A percentile compares a stretch with the other conserved stretches of the same genome.
Conservation (phyloP, 2,888 invertebrate species). For the Orthosia gracilis region DNA sequence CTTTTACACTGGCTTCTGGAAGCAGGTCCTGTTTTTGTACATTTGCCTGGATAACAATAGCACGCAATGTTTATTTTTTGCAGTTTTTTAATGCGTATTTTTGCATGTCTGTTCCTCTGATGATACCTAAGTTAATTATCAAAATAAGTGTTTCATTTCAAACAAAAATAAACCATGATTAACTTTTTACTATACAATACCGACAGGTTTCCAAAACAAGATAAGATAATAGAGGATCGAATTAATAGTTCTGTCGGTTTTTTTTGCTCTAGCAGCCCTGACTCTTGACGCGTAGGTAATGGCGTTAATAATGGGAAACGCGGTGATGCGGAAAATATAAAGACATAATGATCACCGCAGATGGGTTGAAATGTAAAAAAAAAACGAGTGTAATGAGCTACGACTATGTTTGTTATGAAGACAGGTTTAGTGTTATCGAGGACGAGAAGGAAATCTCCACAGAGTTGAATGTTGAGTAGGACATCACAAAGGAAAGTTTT, state of each 20-base stretch:
- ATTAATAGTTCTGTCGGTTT: slow-evolving; percentile 23
- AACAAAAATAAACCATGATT: background rate
- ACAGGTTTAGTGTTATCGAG: slow-evolving; percentile 14
- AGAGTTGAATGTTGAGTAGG: background rate
- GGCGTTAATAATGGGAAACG: slow-evolving; percentile 65
- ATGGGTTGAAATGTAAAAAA: slow-evolving; percentile 48
- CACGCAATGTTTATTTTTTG: too few relatives aligned
- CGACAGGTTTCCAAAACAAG: slow-evolving; percentile 15
- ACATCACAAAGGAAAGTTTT: background rate
- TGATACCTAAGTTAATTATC: background rate
- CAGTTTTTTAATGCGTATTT: too few relatives aligned
- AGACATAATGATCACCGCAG: slow-evolving; percentile 60
- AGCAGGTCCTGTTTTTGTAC: too few relatives aligned
- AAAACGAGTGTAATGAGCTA: slow-evolving; percentile 50
- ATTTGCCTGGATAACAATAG: too few relatives aligned
- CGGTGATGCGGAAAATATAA: slow-evolving; percentile 66
- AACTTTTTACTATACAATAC: slow-evolving; percentile 1
- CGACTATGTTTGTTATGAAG: slow-evolving; percentile 44
- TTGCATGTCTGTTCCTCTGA: too few relatives aligned
- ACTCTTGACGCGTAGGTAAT: slow-evolving; percentile 50
- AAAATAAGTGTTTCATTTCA: background rate
- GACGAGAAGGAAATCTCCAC: slow-evolving; percentile 24
- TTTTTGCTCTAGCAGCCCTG: slow-evolving; percentile 52
- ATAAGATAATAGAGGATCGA: slow-evolving; percentile 27
- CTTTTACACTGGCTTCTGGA: too few relatives aligned